These are phyloP conservation scores for Lepus townsendii DNA, from an alignment of 2,797 vertebrate species.

Conservation along the genomic window DNA sequence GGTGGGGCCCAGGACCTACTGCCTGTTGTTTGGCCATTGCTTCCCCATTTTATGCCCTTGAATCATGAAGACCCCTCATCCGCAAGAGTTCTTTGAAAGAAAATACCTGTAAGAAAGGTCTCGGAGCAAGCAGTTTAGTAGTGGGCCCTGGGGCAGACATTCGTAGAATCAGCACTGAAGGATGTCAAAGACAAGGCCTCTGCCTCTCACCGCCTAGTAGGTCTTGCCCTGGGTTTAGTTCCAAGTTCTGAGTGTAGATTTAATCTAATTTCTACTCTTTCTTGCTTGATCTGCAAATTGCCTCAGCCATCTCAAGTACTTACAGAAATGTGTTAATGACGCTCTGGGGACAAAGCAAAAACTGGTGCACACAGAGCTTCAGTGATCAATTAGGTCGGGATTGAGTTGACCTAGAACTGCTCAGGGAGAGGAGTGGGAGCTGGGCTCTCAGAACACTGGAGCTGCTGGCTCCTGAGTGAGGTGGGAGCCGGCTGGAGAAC, in stretches of 20 bases:
- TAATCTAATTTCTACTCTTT: constrained; percentile 69
- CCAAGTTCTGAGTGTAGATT: constrained; percentile 54
- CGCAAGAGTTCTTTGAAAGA: constrained; percentile 30
- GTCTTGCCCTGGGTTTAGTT: constrained; percentile 46
- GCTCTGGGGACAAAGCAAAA: neutral
- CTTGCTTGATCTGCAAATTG: constrained; percentile 68
- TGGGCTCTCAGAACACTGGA: neutral
- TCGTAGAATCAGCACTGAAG: neutral
- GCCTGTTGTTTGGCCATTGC: neutral
- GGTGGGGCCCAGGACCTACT: neutral
- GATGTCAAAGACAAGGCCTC: neutral
- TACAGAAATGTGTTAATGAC: constrained; percentile 54
- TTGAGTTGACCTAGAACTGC: constrained; percentile 31
- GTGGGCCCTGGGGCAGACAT: neutral
- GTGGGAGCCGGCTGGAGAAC: neutral
- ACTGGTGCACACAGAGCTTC: neutral
- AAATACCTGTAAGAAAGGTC: constrained; percentile 35
- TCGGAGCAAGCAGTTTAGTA: constrained; percentile 16
- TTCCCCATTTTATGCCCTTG: neutral
- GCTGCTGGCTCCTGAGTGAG: neutral
- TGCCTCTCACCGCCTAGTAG: neutral
- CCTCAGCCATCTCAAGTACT: neutral
- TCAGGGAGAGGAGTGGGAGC: neutral
- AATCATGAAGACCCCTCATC: constrained; percentile 46
- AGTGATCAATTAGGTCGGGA: neutral